Conservation (phyloP, 2,113 vertebrate genomes). For the Cervus canadensis region DNA sequence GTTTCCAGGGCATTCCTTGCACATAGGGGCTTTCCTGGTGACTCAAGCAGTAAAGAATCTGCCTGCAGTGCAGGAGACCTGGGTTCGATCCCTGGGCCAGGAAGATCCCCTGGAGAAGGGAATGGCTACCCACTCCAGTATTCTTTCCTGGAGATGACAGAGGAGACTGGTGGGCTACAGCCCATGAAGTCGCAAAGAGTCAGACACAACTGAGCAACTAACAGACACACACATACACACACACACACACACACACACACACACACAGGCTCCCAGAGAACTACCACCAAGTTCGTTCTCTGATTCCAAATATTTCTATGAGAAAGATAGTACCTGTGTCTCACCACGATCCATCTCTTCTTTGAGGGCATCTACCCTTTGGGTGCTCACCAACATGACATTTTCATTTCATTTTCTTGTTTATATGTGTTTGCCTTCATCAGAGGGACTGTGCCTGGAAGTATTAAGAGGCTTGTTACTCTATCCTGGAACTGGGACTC, state of each 20-base stretch:
- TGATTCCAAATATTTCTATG: background rate
- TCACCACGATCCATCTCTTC: background rate
- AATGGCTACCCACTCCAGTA: background rate
- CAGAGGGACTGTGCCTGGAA: background rate
- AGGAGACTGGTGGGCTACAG: background rate
- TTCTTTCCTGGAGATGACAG: background rate
- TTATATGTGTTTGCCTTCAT: background rate
- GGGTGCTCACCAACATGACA: background rate
- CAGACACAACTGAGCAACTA: background rate
- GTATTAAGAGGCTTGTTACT: background rate
- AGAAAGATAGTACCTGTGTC: background rate
- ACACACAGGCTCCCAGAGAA: background rate
- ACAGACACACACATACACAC: background rate
- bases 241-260: background rate
- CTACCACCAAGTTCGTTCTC: background rate
- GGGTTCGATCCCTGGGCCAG: background rate
- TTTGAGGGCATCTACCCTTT: background rate
- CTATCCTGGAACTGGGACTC: background rate
- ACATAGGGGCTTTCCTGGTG: background rate
- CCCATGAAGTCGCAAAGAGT: background rate
- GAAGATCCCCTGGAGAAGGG: background rate
- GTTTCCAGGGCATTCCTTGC: background rate
- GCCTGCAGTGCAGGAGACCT: background rate
- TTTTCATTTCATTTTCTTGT: background rate
- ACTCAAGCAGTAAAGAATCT: background rate